A percentile compares a stretch with the other conserved stretches of the same genome.
Evolutionary conservation across 2,888 invertebrate genomes (phyloP).

Genomic region (Pseudococcus longispinus): DNA sequence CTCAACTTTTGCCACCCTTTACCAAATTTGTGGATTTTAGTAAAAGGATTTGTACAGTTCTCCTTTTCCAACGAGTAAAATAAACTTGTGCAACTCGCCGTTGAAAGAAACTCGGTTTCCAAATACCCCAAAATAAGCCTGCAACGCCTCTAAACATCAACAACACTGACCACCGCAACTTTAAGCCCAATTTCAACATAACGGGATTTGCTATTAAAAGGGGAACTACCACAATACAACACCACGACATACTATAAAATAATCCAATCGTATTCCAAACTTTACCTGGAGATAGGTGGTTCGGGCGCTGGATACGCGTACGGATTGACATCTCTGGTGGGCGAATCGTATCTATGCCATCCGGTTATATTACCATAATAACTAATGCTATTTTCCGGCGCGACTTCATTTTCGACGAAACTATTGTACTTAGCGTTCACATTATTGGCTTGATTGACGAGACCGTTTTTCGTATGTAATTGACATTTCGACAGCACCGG

Average conservation of each 20-base stretch:
- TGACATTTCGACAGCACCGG: slow-evolving; percentile 49
- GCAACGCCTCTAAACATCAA: too few relatives aligned
- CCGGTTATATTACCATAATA: slow-evolving; percentile 51
- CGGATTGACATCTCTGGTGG: not conserved
- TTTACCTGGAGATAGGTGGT: slow-evolving; percentile 33
- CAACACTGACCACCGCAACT: too few relatives aligned
- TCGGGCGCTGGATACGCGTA: slow-evolving; percentile 24
- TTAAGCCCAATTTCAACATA: too few relatives aligned
- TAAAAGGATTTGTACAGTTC: too few relatives aligned
- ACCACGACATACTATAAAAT: not conserved
- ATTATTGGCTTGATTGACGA: slow-evolving; percentile 35
- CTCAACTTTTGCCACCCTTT: too few relatives aligned
- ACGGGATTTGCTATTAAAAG: too few relatives aligned
- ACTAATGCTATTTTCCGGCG: slow-evolving; percentile 34
- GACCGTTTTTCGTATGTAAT: slow-evolving; percentile 35
- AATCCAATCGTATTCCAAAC: not conserved
- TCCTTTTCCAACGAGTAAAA: too few relatives aligned
- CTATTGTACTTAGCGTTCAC: slow-evolving; percentile 23
- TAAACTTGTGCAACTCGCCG: too few relatives aligned
- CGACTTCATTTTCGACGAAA: slow-evolving; percentile 45
- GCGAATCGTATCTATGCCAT: slow-evolving; percentile 47
- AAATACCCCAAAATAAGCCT: too few relatives aligned
- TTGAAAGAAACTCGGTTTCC: too few relatives aligned
- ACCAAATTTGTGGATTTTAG: too few relatives aligned
- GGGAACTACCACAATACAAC: not conserved